Base-by-base conservation (phyloP, 2,113 vertebrate genomes). In the Trogon surrucura region DNA sequence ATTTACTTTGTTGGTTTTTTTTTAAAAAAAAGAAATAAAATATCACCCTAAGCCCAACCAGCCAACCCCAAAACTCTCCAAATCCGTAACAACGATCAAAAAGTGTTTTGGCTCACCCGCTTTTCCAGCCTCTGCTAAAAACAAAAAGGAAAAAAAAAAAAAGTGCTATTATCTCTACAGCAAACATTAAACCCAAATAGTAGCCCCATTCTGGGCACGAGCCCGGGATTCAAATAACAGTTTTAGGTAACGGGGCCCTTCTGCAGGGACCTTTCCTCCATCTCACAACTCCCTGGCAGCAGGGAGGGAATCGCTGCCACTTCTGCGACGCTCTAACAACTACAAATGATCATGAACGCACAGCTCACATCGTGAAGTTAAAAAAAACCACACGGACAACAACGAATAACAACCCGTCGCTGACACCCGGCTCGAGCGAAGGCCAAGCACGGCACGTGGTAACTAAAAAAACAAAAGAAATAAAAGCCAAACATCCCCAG, bases 331-430 rank as follows among this genome's bases (percentile, higher is more conserved):
- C 53, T 16, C 4, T 19, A 54, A 23, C 11, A 6, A 4, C 8
- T 9, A n/a, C 8, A 64, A 84, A 86, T 57, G 80, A 1, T 41
- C 48, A n/a, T 30, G 21, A 50, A 44, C 26, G 16, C 61, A 3
- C 11, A 11, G 51, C 17, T 47, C 34, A 8, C 19, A 1, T 30
- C 0, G 3, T 41, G n/a, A 74, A 62, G 26, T 18, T 54, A 41
- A 6, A 27, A 45, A 45, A 62, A 19, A 10, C 60, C 70, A 41
- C 41, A 41, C 41, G 1, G 13, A 30, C 6, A 22, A 41, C 17
- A 50, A n/a, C 20, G 30, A 81, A 27, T 9, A 38, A 30, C 3
- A 34, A 36, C 29, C 45, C 23, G 3, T 0, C 0, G 1, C 1
- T 12, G 47, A 29, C 8, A 44, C 5, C 12, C 5, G 48, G 32